Conservation (phyloP, 2,888 invertebrate species). For the Lepidocyrtoides sp. region DNA sequence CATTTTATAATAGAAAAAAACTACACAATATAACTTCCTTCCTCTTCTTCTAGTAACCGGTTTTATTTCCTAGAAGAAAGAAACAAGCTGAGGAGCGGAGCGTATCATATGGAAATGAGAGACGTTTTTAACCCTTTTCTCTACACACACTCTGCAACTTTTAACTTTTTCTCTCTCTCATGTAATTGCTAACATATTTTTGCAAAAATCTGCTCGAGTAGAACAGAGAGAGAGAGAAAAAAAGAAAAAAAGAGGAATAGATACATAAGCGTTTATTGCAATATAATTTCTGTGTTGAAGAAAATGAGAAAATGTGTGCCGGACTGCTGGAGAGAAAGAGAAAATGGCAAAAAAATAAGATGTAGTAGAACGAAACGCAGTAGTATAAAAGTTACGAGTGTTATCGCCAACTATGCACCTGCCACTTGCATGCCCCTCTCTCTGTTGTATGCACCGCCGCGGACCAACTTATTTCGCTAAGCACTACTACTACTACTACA, state of each 20-base stretch:
- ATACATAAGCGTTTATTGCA: neutral
- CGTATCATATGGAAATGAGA: slow-evolving; percentile 67
- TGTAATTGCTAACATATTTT: slow-evolving; percentile 65
- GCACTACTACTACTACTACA: no score
- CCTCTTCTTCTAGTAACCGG: neutral
- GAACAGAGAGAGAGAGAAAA: no score
- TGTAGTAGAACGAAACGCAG: neutral
- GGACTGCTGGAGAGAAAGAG: neutral
- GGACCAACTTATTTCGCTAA: no score
- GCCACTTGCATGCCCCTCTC: slow-evolving; percentile 38
- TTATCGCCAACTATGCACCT: slow-evolving; percentile 48
- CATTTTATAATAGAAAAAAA: neutral
- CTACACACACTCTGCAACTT: neutral
- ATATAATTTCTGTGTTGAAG: no score
- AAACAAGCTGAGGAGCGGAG: neutral
- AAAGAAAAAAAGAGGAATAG: neutral
- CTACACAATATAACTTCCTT: slow-evolving; percentile 6
- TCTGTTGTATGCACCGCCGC: no score
- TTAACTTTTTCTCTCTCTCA: neutral
- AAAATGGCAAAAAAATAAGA: neutral
- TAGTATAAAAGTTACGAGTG: neutral
- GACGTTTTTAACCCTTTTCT: slow-evolving; percentile 35
- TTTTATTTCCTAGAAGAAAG: slow-evolving; percentile 23
- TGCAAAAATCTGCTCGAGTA: slow-evolving; percentile 2
- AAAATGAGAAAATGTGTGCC: neutral